Conservation (phyloP, 2,113 vertebrate genomes). For the Psammodynastes pulverulentus region DNA sequence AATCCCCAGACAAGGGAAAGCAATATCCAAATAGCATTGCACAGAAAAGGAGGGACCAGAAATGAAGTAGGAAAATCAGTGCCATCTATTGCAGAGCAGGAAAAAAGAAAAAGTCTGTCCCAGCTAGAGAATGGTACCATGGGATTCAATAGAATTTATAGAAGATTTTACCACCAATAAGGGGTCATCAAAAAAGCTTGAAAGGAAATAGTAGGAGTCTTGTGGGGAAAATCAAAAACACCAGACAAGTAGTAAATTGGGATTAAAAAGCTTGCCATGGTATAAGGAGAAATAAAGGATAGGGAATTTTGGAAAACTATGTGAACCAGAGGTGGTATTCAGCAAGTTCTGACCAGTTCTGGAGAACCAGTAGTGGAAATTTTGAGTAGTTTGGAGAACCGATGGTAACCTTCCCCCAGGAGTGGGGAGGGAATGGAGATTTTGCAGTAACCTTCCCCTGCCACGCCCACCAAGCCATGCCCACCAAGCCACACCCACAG, state of each 20-base stretch:
- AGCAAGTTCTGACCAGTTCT: too few species aligned
- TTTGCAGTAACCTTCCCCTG: too few species aligned
- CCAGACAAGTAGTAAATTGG: neutral
- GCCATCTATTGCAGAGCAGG: neutral
- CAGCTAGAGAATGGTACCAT: neutral
- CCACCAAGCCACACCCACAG: too few species aligned
- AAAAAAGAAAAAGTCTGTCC: neutral
- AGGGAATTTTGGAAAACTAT: neutral
- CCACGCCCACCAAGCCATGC: too few species aligned
- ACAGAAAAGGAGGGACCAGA: conserved; percentile 16
- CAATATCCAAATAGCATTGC: conserved; percentile 45
- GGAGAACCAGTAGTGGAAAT: too few species aligned
- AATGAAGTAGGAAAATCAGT: conserved; percentile 49
- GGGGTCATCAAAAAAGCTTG: neutral
- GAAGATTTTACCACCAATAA: neutral
- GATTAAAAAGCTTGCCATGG: neutral
- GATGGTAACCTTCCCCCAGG: too few species aligned
- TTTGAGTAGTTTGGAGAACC: too few species aligned
- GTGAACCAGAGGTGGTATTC: too few species aligned
- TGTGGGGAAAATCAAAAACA: neutral
- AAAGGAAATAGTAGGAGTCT: neutral
- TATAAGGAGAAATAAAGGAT: neutral
- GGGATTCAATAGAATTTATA: neutral
- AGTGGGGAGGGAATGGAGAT: too few species aligned
- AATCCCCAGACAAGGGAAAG: conserved; percentile 35